Percentiles rank a stretch among this genome's conserved stretches.
phyloP scores from a whole-genome alignment of 2,888 invertebrate genomes.

The Drosophila diplacantha region DNA sequence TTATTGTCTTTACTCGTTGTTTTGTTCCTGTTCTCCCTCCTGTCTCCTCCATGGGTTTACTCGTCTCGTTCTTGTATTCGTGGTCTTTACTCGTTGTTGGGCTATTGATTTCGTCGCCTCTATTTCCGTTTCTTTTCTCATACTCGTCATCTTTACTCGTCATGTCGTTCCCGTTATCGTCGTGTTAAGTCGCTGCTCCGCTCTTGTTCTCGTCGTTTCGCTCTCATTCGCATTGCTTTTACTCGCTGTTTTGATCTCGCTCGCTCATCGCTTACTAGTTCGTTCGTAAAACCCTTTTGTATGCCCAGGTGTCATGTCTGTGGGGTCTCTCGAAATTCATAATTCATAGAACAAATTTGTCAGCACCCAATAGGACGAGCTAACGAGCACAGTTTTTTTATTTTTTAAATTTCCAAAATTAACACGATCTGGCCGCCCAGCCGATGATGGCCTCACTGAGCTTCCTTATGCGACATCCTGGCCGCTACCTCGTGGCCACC shows the following conservation, averaged over 20 bases:
- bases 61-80: not conserved
- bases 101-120: not conserved
- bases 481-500: constrained; percentile 1
- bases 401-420: constrained; percentile 11
- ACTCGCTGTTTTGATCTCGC: not conserved
- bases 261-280: not conserved
- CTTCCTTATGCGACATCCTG: constrained; percentile 3
- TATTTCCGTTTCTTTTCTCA: not conserved
- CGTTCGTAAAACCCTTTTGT: not conserved
- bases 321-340: not conserved
- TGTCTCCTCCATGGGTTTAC: too few species aligned
- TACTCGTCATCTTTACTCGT: not conserved
- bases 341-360: constrained; percentile 12
- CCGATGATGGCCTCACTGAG: constrained; percentile 15
- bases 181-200: not conserved
- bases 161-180: not conserved
- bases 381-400: not conserved
- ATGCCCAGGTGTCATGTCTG: not conserved
- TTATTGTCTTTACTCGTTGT: too few species aligned
- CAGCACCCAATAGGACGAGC: not conserved
- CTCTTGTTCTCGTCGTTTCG: not conserved
- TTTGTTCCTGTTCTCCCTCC: too few species aligned
- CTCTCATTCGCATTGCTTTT: not conserved
- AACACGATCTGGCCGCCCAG: not conserved
- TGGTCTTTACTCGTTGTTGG: not conserved